Conservation (phyloP, 1,140 invertebrate species). For the Pinna nobilis region DNA sequence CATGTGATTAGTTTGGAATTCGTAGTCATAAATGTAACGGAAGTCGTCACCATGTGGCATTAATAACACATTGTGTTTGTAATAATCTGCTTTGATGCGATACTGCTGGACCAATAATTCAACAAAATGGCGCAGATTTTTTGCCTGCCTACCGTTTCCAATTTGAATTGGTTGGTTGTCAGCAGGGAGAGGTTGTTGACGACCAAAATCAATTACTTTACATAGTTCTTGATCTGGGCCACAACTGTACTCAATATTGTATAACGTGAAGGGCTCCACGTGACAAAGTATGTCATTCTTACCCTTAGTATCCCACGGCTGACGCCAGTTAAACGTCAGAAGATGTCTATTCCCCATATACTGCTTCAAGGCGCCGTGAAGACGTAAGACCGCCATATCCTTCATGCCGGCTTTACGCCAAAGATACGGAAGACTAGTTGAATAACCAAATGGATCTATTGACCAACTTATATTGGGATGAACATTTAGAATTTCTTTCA, state of each 20-base stretch:
- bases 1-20: conserved; percentile 94
- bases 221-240: conserved; percentile 98
- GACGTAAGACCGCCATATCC: conserved; percentile 92
- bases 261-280: conserved; percentile 99
- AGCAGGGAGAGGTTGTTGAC: conserved; percentile 77
- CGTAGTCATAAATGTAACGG: conserved; percentile 89
- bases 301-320: conserved; percentile 84
- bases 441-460: conserved; percentile 94
- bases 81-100: conserved; percentile 96
- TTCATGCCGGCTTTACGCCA: conserved; percentile 88
- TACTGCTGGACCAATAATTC: conserved; percentile 93
- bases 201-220: conserved; percentile 98
- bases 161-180: conserved; percentile 84
- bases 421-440: conserved; percentile 91
- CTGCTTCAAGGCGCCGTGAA: conserved; percentile 97
- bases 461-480: conserved; percentile 85
- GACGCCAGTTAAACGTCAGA: conserved; percentile 95
- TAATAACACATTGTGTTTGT: conserved; percentile 90
- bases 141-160: conserved; percentile 85
- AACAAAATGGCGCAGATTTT: conserved; percentile 89
- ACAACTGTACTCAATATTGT: conserved; percentile 98
- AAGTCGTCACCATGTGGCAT: conserved; percentile 98
- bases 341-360: conserved; percentile 86
- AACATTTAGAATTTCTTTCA: conserved; percentile 85
- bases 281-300: conserved; percentile 93